Evolutionary conservation across 1,140 invertebrate species (phyloP).

Genomic region (Lerema accius): DNA sequence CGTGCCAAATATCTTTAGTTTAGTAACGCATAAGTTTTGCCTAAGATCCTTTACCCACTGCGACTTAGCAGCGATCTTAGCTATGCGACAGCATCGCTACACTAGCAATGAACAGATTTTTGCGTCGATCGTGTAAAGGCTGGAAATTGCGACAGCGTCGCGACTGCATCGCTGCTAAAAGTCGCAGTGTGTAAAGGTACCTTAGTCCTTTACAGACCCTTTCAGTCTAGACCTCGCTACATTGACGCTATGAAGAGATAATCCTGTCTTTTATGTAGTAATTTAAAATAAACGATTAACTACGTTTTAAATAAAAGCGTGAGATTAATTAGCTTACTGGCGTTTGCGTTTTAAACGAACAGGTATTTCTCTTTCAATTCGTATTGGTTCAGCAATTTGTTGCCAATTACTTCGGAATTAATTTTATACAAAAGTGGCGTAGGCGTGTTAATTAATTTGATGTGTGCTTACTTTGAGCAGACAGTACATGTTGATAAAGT

Average conservation of each 20-base stretch:
- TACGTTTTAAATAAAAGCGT: constrained; percentile 17
- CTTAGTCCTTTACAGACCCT: too few relatives aligned
- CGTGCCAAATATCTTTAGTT: too few relatives aligned
- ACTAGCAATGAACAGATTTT: too few relatives aligned
- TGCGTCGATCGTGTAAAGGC: too few relatives aligned
- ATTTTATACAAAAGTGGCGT: constrained; percentile 18
- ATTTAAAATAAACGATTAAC: neutral
- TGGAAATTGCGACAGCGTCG: too few relatives aligned
- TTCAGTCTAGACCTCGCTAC: too few relatives aligned
- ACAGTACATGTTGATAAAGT: neutral
- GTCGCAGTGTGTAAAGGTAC: too few relatives aligned
- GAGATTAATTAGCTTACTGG: constrained; percentile 18
- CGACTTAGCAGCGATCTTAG: too few relatives aligned
- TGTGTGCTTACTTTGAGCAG: neutral
- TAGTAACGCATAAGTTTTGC: too few relatives aligned
- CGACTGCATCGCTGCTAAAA: too few relatives aligned
- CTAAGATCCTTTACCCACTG: too few relatives aligned
- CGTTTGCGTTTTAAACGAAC: constrained; percentile 21
- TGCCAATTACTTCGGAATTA: constrained; percentile 19
- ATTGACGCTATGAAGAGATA: neutral
- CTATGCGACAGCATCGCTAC: too few relatives aligned
- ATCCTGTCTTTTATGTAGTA: neutral
- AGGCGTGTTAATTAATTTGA: constrained; percentile 20
- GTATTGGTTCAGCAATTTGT: constrained; percentile 19
- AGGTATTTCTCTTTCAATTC: constrained; percentile 13